phyloP scores from a whole-genome alignment of 2,797 vertebrate genomes.

The Scolopax bukidnonensis region DNA sequence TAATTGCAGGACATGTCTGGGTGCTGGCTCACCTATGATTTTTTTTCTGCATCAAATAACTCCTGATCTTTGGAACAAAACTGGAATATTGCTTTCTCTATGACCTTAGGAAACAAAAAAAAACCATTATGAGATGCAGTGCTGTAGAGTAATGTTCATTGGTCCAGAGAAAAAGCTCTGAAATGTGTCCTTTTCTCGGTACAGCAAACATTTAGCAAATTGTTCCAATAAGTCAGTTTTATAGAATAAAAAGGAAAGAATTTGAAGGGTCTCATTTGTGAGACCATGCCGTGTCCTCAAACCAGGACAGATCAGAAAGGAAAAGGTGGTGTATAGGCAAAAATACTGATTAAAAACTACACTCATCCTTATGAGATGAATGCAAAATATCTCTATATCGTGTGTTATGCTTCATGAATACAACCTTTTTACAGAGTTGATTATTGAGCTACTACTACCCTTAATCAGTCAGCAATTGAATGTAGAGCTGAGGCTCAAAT shows the following conservation, averaged over 20 bases:
- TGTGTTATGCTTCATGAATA: not conserved
- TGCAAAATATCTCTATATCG: not conserved
- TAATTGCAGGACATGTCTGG: conserved; percentile 36
- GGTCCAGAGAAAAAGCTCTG: not conserved
- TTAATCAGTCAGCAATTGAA: not conserved
- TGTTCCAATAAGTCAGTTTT: not conserved
- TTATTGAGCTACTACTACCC: not conserved
- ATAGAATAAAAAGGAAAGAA: not conserved
- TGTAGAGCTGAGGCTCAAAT: not conserved
- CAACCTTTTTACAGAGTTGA: not conserved
- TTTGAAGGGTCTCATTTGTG: not conserved
- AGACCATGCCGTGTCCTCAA: not conserved
- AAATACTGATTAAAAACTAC: not conserved
- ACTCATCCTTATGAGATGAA: not conserved
- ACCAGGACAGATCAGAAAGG: not conserved
- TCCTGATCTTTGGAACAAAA: not conserved
- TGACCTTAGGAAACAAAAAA: conserved; percentile 4
- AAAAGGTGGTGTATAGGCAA: not conserved
- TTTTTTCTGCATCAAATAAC: conserved; percentile 21
- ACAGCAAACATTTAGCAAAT: not conserved
- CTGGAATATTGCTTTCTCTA: not conserved
- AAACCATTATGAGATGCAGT: not conserved
- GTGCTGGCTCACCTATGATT: not conserved
- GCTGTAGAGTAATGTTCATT: not conserved
- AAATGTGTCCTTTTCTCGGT: not conserved